Base-by-base conservation (phyloP, 2,797 vertebrate genomes). In the Anomalospiza imberbis region DNA sequence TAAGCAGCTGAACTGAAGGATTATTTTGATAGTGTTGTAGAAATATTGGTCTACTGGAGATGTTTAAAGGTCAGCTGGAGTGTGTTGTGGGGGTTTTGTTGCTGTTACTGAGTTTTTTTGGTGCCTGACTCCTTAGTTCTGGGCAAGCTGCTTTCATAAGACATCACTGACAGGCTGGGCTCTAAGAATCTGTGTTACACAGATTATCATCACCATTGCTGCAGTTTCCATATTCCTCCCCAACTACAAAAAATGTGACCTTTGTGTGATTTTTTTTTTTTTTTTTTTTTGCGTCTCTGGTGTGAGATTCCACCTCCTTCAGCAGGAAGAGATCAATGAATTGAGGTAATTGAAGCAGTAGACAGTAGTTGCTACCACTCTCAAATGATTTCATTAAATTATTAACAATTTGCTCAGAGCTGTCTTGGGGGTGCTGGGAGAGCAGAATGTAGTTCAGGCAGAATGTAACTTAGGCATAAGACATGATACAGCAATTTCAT, bases 1-100 rank as follows among this genome's bases (percentile, higher is more conserved):
- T 18, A 62, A 91, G 34, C 76, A 86, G 70, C 62, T 94, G 89
- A 79, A 92, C 19, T 50, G 82, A 77, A 88, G 68, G 50, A 57
- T 91, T 88, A 54, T 95, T 91, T 92, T 81, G 65, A 36, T 61
- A 91, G 44, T 13, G 5, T 16, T 78, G 47, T 40, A 51, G 72
- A 85, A 91, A 77, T 72, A 65, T 13, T 89, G 57, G 44, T 53
- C 50, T 55, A 3, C 50, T 61, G 54, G 54, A 74, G n/a, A 80
- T 50, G 45, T 58, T 80, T 85, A 34, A 83, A 85, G 84, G 58
- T 88, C 85, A 83, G 3, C 12, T 40, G 6, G 32, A 57, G 68
- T 51, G 36, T 38, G 85, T 66, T n/a, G 31, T 44, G 50, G 10
- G 10, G 5, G 12, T 24, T 60, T 66, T 61, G 13, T 76, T 85